phyloP scores from a whole-genome alignment of 2,888 invertebrate genomes.

The Chouioia cunea region DNA sequence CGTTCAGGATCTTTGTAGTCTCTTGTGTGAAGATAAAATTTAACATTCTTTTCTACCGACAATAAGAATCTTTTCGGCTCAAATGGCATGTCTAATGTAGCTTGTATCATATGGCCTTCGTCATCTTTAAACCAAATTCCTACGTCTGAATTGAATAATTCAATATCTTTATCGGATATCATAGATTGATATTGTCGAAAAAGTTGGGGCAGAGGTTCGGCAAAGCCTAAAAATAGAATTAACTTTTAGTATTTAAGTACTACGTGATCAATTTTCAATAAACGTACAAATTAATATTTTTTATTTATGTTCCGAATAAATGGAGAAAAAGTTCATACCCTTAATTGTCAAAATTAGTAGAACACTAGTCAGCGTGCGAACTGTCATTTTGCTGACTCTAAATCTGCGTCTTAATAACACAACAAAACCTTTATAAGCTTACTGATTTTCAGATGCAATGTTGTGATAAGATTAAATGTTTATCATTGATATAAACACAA shows the following conservation, averaged over 20 bases:
- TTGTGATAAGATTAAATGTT: conserved; percentile 43
- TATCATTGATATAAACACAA: conserved; percentile 27
- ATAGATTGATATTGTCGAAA: conserved; percentile 8
- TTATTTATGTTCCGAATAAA: not conserved
- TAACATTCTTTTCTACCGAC: conserved; percentile 43
- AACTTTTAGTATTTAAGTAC: too few relatives aligned
- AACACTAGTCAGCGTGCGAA: conserved; percentile 49
- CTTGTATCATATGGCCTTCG: conserved; percentile 47
- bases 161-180: conserved; percentile 36
- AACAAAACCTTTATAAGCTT: conserved; percentile 53
- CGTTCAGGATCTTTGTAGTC: conserved; percentile 24
- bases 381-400: conserved; percentile 52
- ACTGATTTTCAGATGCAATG: conserved; percentile 32
- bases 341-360: conserved; percentile 45
- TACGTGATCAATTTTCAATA: too few relatives aligned
- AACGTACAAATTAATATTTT: too few relatives aligned
- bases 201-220: not conserved
- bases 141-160: conserved; percentile 37
- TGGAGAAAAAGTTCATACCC: conserved; percentile 22
- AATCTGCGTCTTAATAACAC: conserved; percentile 36
- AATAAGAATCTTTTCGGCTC: not conserved
- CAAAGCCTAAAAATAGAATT: conserved; percentile 14
- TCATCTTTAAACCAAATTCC: conserved; percentile 50
- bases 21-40: conserved; percentile 53
- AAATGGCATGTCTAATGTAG: conserved; percentile 30